These are phyloP conservation scores for Sylvicola fuscatus DNA, from an alignment of 2,888 invertebrate species.

Conservation along the genomic window DNA sequence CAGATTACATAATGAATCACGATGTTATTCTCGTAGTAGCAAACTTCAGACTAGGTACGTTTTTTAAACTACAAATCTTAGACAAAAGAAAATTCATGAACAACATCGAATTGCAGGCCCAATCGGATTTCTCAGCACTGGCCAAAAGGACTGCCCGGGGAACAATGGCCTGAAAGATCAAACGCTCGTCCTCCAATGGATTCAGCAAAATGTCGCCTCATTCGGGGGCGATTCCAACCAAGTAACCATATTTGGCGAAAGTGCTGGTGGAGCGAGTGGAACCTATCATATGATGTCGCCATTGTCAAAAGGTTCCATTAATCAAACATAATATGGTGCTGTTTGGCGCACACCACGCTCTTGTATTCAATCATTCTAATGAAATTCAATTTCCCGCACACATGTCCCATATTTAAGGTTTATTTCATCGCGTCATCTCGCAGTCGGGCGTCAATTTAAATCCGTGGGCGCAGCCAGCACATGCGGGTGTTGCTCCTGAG, in stretches of 20 bases:
- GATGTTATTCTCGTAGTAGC: slow-evolving; percentile 46
- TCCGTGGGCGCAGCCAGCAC: slow-evolving; percentile 42
- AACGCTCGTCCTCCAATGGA: slow-evolving; percentile 35
- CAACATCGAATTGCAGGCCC: slow-evolving; percentile 35
- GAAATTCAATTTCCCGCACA: too few relatives aligned
- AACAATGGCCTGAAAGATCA: slow-evolving; percentile 51
- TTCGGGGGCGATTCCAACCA: slow-evolving; percentile 42
- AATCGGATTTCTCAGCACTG: slow-evolving; percentile 43
- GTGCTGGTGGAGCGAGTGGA: slow-evolving; percentile 46
- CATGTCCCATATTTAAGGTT: slow-evolving; percentile 27
- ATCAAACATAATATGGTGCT: slow-evolving; percentile 2
- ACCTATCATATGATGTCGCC: slow-evolving; percentile 49
- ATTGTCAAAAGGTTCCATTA: slow-evolving; percentile 15
- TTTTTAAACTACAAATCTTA: too few relatives aligned
- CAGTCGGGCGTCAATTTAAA: slow-evolving; percentile 52
- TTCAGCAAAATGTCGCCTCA: slow-evolving; percentile 34
- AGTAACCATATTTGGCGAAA: slow-evolving; percentile 47
- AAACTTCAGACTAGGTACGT: slow-evolving; percentile 43
- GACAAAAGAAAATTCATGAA: too few relatives aligned
- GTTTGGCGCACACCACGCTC: too few relatives aligned
- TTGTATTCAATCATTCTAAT: too few relatives aligned
- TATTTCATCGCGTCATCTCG: slow-evolving; percentile 51
- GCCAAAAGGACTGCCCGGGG: slow-evolving; percentile 39
- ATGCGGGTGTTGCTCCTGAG: slow-evolving; percentile 33
- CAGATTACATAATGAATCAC: slow-evolving; percentile 45